Percentiles rank a stretch among this genome's conserved stretches.
phyloP scores from a whole-genome alignment of 2,113 vertebrate species.

The Entosphenus tridentatus region DNA sequence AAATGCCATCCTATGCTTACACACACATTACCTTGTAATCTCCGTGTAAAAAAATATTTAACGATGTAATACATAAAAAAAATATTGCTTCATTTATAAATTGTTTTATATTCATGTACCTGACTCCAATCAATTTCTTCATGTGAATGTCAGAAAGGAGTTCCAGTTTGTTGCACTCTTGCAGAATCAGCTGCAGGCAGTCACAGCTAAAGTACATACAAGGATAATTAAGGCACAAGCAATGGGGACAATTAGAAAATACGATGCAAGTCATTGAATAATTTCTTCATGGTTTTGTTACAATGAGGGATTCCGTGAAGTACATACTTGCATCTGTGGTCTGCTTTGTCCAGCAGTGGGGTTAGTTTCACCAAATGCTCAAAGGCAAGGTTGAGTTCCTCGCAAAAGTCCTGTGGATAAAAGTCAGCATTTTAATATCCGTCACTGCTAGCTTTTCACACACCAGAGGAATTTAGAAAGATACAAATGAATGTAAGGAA shows the following conservation, averaged over 20 bases:
- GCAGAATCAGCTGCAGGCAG: constrained; percentile 58
- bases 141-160: constrained; percentile 57
- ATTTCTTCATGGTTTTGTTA: neutral
- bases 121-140: constrained; percentile 25
- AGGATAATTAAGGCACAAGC: neutral
- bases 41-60: too few species aligned
- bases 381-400: constrained; percentile 70
- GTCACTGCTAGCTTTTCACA: too few species aligned
- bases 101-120: too few species aligned
- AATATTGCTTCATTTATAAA: too few species aligned
- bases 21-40: too few species aligned
- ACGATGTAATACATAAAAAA: too few species aligned
- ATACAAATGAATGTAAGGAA: neutral
- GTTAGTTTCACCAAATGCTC: constrained; percentile 77
- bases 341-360: constrained; percentile 74
- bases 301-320: accelerated
- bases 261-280: neutral
- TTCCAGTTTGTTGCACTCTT: constrained; percentile 78
- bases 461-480: neutral
- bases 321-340: constrained; percentile 87
- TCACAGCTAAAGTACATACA: constrained; percentile 40
- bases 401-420: constrained; percentile 52
- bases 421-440: too few species aligned
- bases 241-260: neutral
- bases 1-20: constrained; percentile 5